Base-by-base conservation (phyloP, 2,888 invertebrate genomes). In the Idaea straminata region DNA sequence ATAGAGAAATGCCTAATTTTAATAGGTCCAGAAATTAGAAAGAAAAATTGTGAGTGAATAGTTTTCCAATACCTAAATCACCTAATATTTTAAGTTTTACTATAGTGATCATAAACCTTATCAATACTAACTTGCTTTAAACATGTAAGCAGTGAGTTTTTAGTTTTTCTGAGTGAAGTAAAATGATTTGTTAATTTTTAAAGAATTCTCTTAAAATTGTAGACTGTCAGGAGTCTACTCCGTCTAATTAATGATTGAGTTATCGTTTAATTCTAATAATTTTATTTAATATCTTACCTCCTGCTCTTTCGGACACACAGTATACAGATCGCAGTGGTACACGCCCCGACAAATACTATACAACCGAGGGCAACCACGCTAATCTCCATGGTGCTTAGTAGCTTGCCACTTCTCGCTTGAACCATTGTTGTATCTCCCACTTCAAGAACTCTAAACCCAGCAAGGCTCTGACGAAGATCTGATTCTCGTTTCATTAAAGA, bases 331-430 rank as follows among this genome's bases (percentile, higher is more conserved):
- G 97, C 96, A 0, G 97, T 96, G 7, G 96, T 94, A 64, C 96
- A 93, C 0, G 97, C 97, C 0, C 97, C 97, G 60, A 97, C 87
- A 81, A 97, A 96, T 64, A 98, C 96, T 62, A 97, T 93, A 71
- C 96, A 96, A 4, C 97, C 96, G 5, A 98, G 92, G 0, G 96
- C 95, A 15, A 98, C 95, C 0, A 97, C 96, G 35, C 96, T 95
- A 62, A 97, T 95, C 88, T 98, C 97, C 77, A 97, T 93, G 0
- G 96, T 95, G 35, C 96, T 96, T 75, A 95, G 86, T 59, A 84
- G 79, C 72, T 78, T 80, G 68, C 82, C 82, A 35, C 84, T 85
- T 4, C 91, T 74, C 69, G 93, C 86, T 77, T 90, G 85, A 60
- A 87, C 85, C 74, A 90, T 83, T 0, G 84, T 79, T 0, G 88